Conservation (phyloP, 2,888 invertebrate species). For the Cantharis lateralis region DNA sequence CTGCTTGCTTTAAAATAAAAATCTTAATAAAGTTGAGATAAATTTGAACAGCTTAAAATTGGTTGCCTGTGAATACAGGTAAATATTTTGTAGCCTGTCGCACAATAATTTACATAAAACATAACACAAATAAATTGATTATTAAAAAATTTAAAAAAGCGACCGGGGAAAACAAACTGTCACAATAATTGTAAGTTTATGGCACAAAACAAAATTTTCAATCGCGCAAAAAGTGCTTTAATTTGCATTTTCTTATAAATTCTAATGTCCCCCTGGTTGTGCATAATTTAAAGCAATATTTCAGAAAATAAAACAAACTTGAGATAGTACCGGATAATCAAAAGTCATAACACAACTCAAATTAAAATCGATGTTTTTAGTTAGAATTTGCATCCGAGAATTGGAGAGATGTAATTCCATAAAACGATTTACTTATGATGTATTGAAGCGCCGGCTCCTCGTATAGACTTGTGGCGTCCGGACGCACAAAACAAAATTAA, state of each 20-base stretch:
- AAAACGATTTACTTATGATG: constrained; percentile 47
- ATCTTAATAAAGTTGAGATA: neutral
- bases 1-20: neutral
- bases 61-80: neutral
- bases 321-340: constrained; percentile 40
- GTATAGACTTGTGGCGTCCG: constrained; percentile 37
- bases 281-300: constrained; percentile 8
- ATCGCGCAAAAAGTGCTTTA: neutral
- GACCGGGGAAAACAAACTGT: neutral
- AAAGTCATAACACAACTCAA: constrained; percentile 40
- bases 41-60: neutral
- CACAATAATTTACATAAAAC: constrained; percentile 1
- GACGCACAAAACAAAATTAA: constrained; percentile 39
- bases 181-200: neutral
- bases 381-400: constrained; percentile 43
- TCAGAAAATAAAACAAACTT: constrained; percentile 31
- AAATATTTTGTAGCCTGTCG: constrained; percentile 1
- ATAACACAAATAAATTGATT: neutral
- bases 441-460: constrained; percentile 44
- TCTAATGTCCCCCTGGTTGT: constrained; percentile 19
- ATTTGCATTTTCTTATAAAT: constrained; percentile 15
- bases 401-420: constrained; percentile 41
- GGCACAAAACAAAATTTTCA: neutral
- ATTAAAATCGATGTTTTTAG: constrained; percentile 43
- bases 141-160: neutral